Evolutionary conservation across 2,888 invertebrate species (phyloP), one percentile per base, ranked within the genome.

Genomic region (Metacarcinus magister): DNA sequence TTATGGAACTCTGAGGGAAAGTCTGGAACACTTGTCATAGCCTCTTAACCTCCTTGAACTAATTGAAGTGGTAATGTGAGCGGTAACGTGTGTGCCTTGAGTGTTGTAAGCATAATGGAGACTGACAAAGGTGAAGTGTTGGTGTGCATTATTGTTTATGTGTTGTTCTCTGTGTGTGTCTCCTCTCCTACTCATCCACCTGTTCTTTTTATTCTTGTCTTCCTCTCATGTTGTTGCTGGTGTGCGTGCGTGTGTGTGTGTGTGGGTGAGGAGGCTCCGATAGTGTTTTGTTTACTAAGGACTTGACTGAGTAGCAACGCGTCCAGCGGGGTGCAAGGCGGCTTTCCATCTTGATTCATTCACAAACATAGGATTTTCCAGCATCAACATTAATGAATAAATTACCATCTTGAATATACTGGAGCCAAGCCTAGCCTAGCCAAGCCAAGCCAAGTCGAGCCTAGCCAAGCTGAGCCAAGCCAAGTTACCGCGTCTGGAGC

Each of bases 331-430:
- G 67, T 75, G 75, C 75, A n/a, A 23, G 75, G 28, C 60, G n/a
- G 75, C n/a, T 28, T 75, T 28, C 75, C 23, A n/a, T n/a, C 75
- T 28, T 75, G 75, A 23, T 75, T 75, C n/a, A 75, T 75, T 75
- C 75, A 75, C 75, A 75, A 75, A 75, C 75, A 75, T n/a, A n/a
- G 75, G 75, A 75, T 75, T 75, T 75, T 75, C 28, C 75, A n/a
- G 75, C 75, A 75, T 75, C 75, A 75, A 28, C 75, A 75, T 75
- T 75, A 75, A 75, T 75, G 75, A 75, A 75, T 75, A 75, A 75
- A 75, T 75, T 75, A 28, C n/a, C 75, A 75, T 75, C n/a, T 28
- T 75, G n/a, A 75, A 23, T 28, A 75, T n/a, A 28, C n/a, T 75
- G 8, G 75, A 75, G 75, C 8, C 28, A 28, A 75, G 75, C 75